These are phyloP conservation scores for Parochlus steinenii DNA, from an alignment of 2,888 invertebrate species.

Conservation along the genomic window DNA sequence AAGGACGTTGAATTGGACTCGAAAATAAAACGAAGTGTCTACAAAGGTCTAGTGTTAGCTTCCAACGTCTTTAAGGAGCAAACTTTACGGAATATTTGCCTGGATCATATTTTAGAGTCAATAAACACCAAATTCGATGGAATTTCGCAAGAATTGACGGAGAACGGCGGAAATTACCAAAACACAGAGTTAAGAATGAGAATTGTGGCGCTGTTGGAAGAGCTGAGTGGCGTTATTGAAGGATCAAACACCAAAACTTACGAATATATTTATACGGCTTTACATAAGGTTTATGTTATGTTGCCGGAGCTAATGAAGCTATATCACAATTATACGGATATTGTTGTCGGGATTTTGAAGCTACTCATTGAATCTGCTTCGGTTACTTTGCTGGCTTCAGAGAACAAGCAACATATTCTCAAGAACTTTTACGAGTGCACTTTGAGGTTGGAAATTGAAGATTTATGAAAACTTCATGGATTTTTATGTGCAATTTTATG, in stretches of 20 bases:
- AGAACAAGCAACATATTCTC: too few relatives aligned
- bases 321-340: conserved; percentile 5
- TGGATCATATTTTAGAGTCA: conserved; percentile 31
- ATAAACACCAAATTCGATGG: conserved; percentile 17
- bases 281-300: conserved; percentile 1
- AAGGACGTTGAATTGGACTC: conserved; percentile 8
- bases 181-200: conserved; percentile 1
- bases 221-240: conserved; percentile 9
- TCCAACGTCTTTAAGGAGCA: conserved; percentile 10
- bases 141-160: too few relatives aligned
- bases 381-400: conserved; percentile 1
- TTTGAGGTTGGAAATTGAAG: conserved; percentile 6
- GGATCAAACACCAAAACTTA: conserved; percentile 6
- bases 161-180: background rate
- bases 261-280: conserved; percentile 4
- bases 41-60: conserved; percentile 10
- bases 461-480: too few relatives aligned
- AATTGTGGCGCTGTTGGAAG: conserved; percentile 3
- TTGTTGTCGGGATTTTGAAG: conserved; percentile 4
- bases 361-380: conserved; percentile 8
- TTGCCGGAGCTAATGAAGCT: conserved; percentile 6
- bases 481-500: too few relatives aligned
- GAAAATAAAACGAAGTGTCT: conserved; percentile 9
- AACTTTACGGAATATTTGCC: conserved; percentile 17
- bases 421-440: background rate